Conservation (phyloP, 2,113 vertebrate genomes). For the Tympanuchus pallidicinctus region DNA sequence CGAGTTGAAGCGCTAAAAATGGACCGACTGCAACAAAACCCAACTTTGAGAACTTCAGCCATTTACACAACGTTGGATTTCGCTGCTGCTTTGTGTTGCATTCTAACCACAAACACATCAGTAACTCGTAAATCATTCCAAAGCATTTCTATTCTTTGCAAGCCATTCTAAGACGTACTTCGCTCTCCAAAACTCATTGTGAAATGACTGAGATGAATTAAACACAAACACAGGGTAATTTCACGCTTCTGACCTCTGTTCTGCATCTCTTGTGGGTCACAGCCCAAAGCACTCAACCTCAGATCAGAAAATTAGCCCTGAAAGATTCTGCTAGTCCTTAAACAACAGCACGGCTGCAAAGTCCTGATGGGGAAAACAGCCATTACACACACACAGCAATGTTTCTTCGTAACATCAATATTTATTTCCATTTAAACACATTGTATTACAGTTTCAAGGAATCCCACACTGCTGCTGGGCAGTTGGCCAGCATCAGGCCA, state of each 20-base stretch:
- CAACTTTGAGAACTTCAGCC: background rate
- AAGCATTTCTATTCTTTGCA: background rate
- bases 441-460: background rate
- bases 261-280: rapidly evolving
- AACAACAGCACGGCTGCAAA: background rate
- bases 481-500: background rate
- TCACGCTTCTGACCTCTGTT: background rate
- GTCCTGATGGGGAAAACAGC: background rate
- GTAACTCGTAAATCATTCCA: background rate
- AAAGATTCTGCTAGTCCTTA: background rate
- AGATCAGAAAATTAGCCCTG: background rate
- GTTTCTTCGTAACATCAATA: background rate
- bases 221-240: background rate
- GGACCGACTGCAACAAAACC: background rate
- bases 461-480: background rate
- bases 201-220: background rate
- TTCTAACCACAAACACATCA: background rate
- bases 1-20: background rate
- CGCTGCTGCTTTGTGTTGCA: background rate
- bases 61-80: background rate
- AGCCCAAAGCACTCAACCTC: background rate
- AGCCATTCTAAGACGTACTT: background rate
- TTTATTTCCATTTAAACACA: background rate
- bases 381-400: background rate
- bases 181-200: background rate